Percentiles rank a stretch among this genome's conserved stretches.
Conservation (phyloP, 2,888 invertebrate species). For the Xestia c-nigrum region DNA sequence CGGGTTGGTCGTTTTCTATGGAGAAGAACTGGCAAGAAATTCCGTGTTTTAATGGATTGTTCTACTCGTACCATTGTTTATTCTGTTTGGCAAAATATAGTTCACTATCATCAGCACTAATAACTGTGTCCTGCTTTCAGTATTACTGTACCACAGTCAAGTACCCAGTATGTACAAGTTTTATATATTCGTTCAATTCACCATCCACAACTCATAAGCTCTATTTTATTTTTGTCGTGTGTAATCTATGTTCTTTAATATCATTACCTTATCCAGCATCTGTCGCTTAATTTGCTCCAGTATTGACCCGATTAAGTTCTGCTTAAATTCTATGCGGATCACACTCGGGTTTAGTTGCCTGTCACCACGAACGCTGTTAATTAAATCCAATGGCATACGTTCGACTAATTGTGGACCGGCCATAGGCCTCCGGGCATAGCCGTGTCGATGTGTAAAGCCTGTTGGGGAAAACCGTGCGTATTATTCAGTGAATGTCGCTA, state of each 20-base stretch:
- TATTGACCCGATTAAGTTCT: constrained; percentile 20
- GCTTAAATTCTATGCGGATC: constrained; percentile 33
- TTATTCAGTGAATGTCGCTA: constrained; percentile 6
- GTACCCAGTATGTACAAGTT: neutral
- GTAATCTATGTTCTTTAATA: neutral
- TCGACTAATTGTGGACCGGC: constrained; percentile 50
- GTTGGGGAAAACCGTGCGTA: constrained; percentile 8
- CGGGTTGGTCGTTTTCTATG: neutral
- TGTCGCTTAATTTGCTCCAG: constrained; percentile 20
- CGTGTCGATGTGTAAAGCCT: constrained; percentile 29
- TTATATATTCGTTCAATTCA: neutral
- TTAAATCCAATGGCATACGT: constrained; percentile 52
- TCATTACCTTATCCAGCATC: constrained; percentile 12
- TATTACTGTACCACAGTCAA: neutral
- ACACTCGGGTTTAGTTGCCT: constrained; percentile 26
- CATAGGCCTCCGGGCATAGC: constrained; percentile 29
- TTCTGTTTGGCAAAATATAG: neutral
- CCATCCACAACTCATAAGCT: neutral
- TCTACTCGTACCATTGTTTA: neutral
- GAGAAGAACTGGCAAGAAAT: too few relatives aligned
- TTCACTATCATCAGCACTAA: neutral
- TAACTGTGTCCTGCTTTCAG: neutral
- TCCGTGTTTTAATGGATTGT: neutral
- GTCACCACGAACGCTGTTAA: constrained; percentile 47
- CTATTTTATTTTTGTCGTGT: neutral